Base-by-base conservation (phyloP, 2,797 vertebrate species). In the Hephaestus fuliginosus region DNA sequence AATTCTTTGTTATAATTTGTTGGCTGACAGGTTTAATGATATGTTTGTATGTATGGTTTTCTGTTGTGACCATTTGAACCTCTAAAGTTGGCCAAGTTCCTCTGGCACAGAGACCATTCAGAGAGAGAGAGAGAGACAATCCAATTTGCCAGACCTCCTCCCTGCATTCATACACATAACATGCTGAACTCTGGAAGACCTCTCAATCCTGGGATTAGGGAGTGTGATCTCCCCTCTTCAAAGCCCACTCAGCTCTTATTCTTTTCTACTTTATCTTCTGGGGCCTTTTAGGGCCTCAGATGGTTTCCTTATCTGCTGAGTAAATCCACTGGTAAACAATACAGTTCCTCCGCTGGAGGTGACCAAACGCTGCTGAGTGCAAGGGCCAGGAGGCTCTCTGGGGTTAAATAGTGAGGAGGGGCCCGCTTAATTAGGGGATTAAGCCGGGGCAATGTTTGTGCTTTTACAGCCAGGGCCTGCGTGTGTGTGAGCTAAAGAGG, bases 391-490 rank as follows among this genome's bases (percentile, higher is more conserved):
- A 90, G 93, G 89, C 85, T 90, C 86, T 91, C 60, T 22, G 83
- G 80, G 91, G 91, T 91, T 94, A 91, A 93, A 91, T 57, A 89
- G 88, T 78, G 86, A 89, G 93, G 92, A 94, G 93, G 93, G 91
- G 91, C 92, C 64, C 67, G 87, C 92, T 95, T 96, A 95, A 96
- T 96, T 95, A 95, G 93, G 90, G 94, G 95, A 96, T 96, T 96
- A 96, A 72, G 82, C 36, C 20, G n/a, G 87, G 88, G 80, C 73
- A 75, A 87, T 94, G 93, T 92, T 94, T 95, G 93, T 93, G 91
- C 93, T 95, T 95, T 95, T 94, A 88, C 92, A 94, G 93, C 90
- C 92, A 83, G 56, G 46, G 73, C 49, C 74, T 70, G 79, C 83
- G 78, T 80, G 79, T 74, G 84, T 86, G 64, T 51, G 71, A 75